Evolutionary conservation across 37 sponge, comb jelly and placozoan species (phyloP), one percentile per base, ranked within the genome.

Genomic region (Spongilla lacustris): DNA sequence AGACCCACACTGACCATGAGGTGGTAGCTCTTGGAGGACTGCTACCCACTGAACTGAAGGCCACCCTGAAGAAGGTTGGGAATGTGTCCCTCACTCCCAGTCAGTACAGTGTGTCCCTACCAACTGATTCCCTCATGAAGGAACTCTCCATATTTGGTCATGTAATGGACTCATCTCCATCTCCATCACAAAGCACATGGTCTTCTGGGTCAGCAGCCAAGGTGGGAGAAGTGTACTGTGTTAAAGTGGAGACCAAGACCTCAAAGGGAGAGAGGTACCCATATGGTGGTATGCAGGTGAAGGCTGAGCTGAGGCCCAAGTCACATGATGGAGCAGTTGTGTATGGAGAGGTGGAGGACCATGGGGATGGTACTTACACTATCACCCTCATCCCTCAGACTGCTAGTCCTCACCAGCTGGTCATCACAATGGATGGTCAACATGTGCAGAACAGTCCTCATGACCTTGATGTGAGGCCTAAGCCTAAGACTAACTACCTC

Each of bases 241-340:
- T 58, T 17, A 58, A 58, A 58, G 58, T 58, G 21, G 58, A 58
- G 58, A 58, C 58, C 58, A 58, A 19, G 58, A 58, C 19, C 58
- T 58, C 58, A 58, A 14, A 58, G 58, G 58, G 58, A 58, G 58
- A 58, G 58, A 58, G 58, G 58, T 58, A 58, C 58, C 58, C 58
- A 36, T 69, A 32, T 50, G 38, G 34, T 68, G 34, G 24, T 50
- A 1, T 24, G 58, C 22, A n/a, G 31, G 30, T 28, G 28, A 71
- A 72, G 71, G 73, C 22, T 71, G 74, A 82, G 19, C 58, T 58
- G 58, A 58, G 58, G 58, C 19, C 58, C 58, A 58, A 58, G 58
- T 58, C 58, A 58, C 58, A 58, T 58, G 58, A 58, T 58, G 58
- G 21, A 58, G 58, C 58, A 58, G 58, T 58, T 58, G 58, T 58